phyloP scores from a whole-genome alignment of 2,113 vertebrate species.

The Suncus etruscus region DNA sequence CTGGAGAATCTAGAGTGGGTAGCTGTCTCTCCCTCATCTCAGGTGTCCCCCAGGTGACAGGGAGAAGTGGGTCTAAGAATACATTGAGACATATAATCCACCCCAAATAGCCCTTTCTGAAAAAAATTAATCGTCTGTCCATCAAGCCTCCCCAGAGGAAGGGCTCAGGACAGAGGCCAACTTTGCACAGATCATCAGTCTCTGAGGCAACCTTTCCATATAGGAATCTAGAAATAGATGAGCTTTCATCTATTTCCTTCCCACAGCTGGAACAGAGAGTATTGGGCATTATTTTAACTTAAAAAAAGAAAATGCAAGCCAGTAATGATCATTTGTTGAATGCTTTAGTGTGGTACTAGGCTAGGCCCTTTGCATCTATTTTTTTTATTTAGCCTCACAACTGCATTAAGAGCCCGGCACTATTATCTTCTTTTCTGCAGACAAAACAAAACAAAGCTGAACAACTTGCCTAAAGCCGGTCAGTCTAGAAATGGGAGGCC shows the following conservation, averaged over 20 bases:
- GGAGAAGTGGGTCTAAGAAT: neutral
- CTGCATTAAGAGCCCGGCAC: neutral
- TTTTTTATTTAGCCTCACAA: conserved; percentile 50
- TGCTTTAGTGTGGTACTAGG: neutral
- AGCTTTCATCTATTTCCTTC: neutral
- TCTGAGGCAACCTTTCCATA: neutral
- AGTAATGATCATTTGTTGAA: conserved; percentile 18
- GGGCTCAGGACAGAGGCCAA: neutral
- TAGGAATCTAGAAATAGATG: neutral
- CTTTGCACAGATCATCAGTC: neutral
- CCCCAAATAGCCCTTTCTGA: neutral
- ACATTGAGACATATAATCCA: neutral
- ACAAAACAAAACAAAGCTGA: neutral
- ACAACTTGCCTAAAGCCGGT: neutral
- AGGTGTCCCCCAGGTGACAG: neutral
- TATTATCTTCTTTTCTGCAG: conserved; percentile 20
- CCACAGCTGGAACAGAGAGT: neutral
- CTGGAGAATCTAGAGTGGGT: neutral
- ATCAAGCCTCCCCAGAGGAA: neutral
- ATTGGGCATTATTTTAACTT: conserved; percentile 14
- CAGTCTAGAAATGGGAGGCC: conserved; percentile 25
- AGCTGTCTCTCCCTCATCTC: neutral
- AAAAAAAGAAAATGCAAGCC: neutral
- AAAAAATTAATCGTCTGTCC: neutral
- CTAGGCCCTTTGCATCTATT: neutral